A percentile compares a stretch with the other conserved stretches of the same genome.
Conservation (phyloP, 2,113 vertebrate genomes). For the Ceratotherium simum region DNA sequence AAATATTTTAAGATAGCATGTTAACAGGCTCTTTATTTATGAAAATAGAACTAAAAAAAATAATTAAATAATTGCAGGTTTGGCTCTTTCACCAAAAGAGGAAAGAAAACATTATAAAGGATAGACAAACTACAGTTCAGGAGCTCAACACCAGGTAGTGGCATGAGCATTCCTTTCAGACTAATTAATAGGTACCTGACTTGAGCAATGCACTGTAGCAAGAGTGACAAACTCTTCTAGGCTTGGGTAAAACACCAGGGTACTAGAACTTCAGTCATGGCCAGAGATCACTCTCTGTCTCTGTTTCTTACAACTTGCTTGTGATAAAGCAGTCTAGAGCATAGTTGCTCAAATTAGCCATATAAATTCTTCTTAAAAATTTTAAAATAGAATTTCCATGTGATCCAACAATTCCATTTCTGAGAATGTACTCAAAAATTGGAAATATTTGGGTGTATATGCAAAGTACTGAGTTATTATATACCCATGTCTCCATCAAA, state of each 20-base stretch:
- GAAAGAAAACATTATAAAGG: neutral
- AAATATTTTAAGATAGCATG: neutral
- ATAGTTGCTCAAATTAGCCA: neutral
- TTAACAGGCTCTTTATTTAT: neutral
- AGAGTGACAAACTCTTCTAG: neutral
- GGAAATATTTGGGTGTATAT: neutral
- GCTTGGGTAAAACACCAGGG: neutral
- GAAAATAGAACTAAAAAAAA: neutral
- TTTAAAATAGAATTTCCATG: neutral
- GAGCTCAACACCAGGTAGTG: neutral
- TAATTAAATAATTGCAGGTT: neutral
- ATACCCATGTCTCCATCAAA: neutral
- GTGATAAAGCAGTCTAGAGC: neutral
- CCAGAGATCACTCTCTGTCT: neutral
- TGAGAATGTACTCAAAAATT: neutral
- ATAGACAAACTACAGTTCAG: neutral
- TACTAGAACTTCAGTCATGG: neutral
- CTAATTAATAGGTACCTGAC: neutral
- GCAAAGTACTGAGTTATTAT: neutral
- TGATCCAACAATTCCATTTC: neutral
- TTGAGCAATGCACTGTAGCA: neutral
- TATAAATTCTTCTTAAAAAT: neutral
- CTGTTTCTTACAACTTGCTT: neutral
- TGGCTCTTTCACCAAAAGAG: neutral
- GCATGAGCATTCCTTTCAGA: neutral